Evolutionary conservation across 2,888 invertebrate genomes (phyloP).

Genomic region (Hirtodrosophila alboralis): DNA sequence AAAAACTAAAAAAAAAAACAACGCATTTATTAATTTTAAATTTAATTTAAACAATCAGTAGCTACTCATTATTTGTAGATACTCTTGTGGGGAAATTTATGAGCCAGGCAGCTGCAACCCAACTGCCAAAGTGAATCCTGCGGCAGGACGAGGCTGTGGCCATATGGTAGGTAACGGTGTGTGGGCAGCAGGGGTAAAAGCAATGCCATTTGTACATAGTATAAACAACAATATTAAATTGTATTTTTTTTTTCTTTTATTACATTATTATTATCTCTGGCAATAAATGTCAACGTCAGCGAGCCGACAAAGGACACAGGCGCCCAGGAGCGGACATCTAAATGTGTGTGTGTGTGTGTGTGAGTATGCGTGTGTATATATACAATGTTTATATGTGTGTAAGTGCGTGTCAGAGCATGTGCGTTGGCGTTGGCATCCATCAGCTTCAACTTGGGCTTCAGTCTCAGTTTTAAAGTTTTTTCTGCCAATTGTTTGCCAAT

Average conservation of each 20-base stretch:
- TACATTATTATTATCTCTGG: conserved; percentile 81
- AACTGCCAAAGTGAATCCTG: conserved; percentile 4
- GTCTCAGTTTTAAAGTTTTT: conserved; percentile 29
- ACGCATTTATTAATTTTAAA: conserved; percentile 55
- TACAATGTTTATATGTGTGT: conserved; percentile 28
- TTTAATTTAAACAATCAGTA: conserved; percentile 44
- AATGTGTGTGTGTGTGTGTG: conserved; percentile 25
- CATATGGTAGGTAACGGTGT: conserved; percentile 32
- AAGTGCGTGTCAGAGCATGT: conserved; percentile 25
- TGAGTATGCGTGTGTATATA: conserved; percentile 20
- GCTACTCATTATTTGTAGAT: conserved; percentile 2
- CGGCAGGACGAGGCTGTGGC: conserved; percentile 8
- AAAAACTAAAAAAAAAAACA: conserved; percentile 9
- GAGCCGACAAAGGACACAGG: conserved; percentile 76
- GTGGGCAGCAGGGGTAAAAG: conserved; percentile 31
- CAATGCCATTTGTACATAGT: conserved; percentile 61
- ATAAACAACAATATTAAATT: conserved; percentile 80
- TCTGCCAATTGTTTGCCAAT: conserved; percentile 47
- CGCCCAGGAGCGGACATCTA: conserved; percentile 63
- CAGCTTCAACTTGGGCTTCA: conserved; percentile 20
- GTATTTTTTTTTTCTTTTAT: conserved; percentile 78
- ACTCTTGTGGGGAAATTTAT: conserved; percentile 32
- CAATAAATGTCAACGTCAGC: conserved; percentile 80
- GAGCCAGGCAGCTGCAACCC: conserved; percentile 27
- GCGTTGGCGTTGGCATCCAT: conserved; percentile 36